Conservation (phyloP, 2,797 vertebrate species). For the Sandelia bainsii region DNA sequence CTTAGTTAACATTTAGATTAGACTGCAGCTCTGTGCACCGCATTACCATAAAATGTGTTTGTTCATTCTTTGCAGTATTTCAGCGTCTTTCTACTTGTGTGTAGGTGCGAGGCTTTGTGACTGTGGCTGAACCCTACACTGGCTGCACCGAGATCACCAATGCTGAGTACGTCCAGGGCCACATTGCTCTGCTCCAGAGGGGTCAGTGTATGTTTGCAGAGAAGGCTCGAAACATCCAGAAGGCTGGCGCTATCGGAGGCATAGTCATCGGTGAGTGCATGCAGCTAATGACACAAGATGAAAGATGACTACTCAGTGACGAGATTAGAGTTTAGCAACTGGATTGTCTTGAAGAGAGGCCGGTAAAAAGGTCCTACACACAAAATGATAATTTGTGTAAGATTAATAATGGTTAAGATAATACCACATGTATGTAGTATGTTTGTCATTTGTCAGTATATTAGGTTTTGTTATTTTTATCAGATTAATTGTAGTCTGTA, state of each 20-base stretch:
- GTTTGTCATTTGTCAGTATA: too few relatives aligned
- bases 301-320: conserved; percentile 39
- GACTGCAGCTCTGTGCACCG: neutral
- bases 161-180: conserved; percentile 89
- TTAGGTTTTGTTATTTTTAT: too few relatives aligned
- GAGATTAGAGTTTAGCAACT: conserved; percentile 45
- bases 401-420: neutral
- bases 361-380: conserved; percentile 16
- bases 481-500: too few relatives aligned
- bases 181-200: conserved; percentile 95
- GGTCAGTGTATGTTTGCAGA: conserved; percentile 99
- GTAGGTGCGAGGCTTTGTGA: conserved; percentile 95
- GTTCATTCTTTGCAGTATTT: neutral
- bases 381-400: conserved; percentile 3
- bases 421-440: too few relatives aligned
- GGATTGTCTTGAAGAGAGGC: conserved; percentile 52
- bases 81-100: conserved; percentile 10
- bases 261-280: conserved; percentile 93
- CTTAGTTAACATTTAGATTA: neutral
- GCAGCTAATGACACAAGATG: conserved; percentile 23
- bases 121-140: conserved; percentile 93
- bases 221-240: conserved; percentile 96
- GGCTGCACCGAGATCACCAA: conserved; percentile 94
- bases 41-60: neutral
- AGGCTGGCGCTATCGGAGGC: conserved; percentile 95